Conservation (phyloP, 2,888 invertebrate species). For the Piscicola geometra region DNA sequence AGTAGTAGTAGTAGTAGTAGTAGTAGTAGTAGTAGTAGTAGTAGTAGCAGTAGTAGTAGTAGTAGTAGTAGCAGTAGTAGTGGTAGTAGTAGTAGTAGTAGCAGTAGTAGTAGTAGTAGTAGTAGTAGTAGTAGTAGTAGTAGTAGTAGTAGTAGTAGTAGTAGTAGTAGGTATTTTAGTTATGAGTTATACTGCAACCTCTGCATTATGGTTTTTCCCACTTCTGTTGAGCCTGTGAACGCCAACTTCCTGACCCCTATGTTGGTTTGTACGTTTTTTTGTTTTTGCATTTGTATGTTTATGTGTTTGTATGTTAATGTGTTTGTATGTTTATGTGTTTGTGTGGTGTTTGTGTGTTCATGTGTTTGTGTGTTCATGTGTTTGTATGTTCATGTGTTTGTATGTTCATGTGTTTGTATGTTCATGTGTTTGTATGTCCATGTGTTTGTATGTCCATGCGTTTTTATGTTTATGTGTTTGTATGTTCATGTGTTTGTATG, state of each 20-base stretch:
- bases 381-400: too few species aligned
- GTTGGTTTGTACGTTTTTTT: too few species aligned
- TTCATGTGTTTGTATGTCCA: too few species aligned
- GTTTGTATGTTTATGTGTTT: too few species aligned
- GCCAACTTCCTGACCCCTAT: slow-evolving; percentile 77
- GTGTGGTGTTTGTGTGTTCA: slow-evolving; percentile 70
- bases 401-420: too few species aligned
- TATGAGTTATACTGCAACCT: slow-evolving; percentile 58
- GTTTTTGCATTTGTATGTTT: too few species aligned
- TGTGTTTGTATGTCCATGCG: too few species aligned
- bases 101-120: slow-evolving; percentile 8
- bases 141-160: slow-evolving; percentile 22
- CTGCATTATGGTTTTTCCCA: slow-evolving; percentile 86
- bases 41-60: slow-evolving; percentile 22
- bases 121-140: slow-evolving; percentile 21
- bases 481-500: too few species aligned
- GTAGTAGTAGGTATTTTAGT: slow-evolving; percentile 22
- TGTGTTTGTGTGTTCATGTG: too few species aligned
- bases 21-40: slow-evolving; percentile 24
- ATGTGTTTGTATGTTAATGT: too few species aligned
- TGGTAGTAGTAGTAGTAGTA: slow-evolving; percentile 22
- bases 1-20: slow-evolving; percentile 22
- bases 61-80: slow-evolving; percentile 22
- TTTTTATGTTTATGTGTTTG: too few species aligned
- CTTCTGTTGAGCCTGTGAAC: slow-evolving; percentile 89